Evolutionary conservation across 2,113 vertebrate genomes (phyloP), one percentile per base, ranked within the genome.

Genomic region (Hippocampus abdominalis): DNA sequence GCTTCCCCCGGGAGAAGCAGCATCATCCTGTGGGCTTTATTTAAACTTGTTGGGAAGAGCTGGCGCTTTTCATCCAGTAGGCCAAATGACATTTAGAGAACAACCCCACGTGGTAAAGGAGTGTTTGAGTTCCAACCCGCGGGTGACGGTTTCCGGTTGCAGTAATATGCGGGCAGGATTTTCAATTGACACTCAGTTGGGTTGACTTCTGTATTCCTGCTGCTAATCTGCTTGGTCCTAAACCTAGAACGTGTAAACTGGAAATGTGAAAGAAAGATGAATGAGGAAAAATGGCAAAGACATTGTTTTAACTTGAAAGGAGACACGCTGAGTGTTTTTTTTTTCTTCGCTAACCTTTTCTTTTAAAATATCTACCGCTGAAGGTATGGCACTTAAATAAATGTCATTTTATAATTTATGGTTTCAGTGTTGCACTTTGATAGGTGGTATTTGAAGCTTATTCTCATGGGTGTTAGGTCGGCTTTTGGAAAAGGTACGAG

Each of bases 41-140:
- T 90, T 92, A 90, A 91, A 90, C 88, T 89, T 88, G 83, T 89
- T 86, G 86, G 86, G 79, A 89, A 85, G 87, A 86, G 89, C 89
- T 89, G 80, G 78, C 70, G 80, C 85, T 88, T 84, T 90, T 86
- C 66, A 60, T 74, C 73, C 77, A 77, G 76, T 78, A 46, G 75
- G 77, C 57, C 76, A 81, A 63, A 62, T 89, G 87, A 84, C 86
- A 89, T 92, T 91, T 91, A 84, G 64, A 77, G 83, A 81, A 71
- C 74, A 80, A 68, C 70, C 75, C 71, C 74, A 44, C 70, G 25
- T 85, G 69, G 75, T 74, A 85, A 79, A 73, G 69, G 63, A 77
- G 80, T 74, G 84, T 84, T 64, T 54, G 32, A 53, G 74, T 75
- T 66, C 49, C 8, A 56, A 27, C 56, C 15, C 51, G 53, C 3